A percentile compares a stretch with the other conserved stretches of the same genome.
Conservation (phyloP, 2,113 vertebrate genomes). For the Hystrix brachyura region DNA sequence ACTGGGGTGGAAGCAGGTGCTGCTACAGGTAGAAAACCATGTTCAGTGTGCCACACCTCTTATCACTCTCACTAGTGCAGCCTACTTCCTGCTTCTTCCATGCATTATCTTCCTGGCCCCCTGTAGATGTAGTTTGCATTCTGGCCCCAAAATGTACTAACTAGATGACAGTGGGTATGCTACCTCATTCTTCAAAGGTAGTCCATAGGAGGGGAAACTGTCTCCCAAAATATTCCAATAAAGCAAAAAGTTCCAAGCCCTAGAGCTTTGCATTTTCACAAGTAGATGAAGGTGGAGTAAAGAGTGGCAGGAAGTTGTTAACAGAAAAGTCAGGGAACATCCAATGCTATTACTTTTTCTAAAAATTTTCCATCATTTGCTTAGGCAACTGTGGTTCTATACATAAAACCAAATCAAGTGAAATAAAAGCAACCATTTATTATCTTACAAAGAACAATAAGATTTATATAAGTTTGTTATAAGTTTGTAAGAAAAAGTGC, state of each 20-base stretch:
- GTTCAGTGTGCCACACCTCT: background rate
- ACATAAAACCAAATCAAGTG: slow-evolving; percentile 31
- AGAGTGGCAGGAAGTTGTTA: background rate
- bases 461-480: too few species aligned
- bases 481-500: too few species aligned
- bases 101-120: background rate
- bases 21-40: background rate
- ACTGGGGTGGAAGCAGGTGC: background rate
- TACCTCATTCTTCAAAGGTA: background rate
- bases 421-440: background rate
- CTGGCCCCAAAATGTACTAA: background rate
- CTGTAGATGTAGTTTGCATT: background rate
- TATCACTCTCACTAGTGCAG: background rate
- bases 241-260: background rate
- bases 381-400: background rate
- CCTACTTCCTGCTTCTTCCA: background rate
- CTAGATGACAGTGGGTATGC: background rate
- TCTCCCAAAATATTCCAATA: background rate
- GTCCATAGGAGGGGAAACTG: background rate
- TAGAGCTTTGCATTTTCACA: background rate
- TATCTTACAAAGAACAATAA: background rate
- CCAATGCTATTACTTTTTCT: background rate
- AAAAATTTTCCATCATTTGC: background rate
- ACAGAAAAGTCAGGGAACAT: background rate
- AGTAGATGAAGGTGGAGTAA: background rate